Base-by-base conservation (phyloP, 2,888 invertebrate genomes). In the Amitus sp. region DNA sequence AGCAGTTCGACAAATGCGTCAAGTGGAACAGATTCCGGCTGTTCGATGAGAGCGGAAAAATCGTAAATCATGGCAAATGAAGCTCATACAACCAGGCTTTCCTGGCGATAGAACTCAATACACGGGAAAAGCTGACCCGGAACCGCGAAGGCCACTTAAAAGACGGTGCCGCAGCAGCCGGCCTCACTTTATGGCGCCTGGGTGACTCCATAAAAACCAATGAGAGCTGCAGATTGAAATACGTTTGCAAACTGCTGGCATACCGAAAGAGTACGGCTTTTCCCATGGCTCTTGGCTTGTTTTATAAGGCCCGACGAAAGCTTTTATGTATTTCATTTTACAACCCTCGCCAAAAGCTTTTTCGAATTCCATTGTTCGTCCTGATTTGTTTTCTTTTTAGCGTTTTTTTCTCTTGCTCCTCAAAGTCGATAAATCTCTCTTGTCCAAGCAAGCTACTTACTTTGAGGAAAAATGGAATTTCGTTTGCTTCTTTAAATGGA, bases 191-290 rank as follows among this genome's bases (percentile, higher is more conserved):
- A 66, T 60, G 60, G 66, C 59, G 64, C 55, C 53, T 58, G 62
- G 62, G 63, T 61, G 65, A 66, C 59, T 62, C 62, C 66, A 66
- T 68, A 68, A 69, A 70, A 69, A 66, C 69, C 69, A 71, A 71
- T 70, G 66, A 68, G 57, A 58, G 58, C 57, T 47, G 56, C 49
- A 63, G 62, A 69, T 68, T 69, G 69, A 69, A 69, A 69, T 69
- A 69, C 67, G 67, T 62, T 55, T 57, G 59, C 54, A 63, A 59
- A 63, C 61, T n/a, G n/a, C n/a, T 61, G 15, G 51, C 47, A 47
- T 42, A 42, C 10, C 20, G 42, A 42, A 39, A 39, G 42, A 42
- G 47, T 27, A 30, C 23, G 19, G 34, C 39, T 64, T 64, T 56
- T 59, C 59, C 63, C 63, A 60, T 48, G 63, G 55, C 56, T 48